Evolutionary conservation across 2,113 vertebrate genomes (phyloP).

Genomic region (Coptodon rendalli): DNA sequence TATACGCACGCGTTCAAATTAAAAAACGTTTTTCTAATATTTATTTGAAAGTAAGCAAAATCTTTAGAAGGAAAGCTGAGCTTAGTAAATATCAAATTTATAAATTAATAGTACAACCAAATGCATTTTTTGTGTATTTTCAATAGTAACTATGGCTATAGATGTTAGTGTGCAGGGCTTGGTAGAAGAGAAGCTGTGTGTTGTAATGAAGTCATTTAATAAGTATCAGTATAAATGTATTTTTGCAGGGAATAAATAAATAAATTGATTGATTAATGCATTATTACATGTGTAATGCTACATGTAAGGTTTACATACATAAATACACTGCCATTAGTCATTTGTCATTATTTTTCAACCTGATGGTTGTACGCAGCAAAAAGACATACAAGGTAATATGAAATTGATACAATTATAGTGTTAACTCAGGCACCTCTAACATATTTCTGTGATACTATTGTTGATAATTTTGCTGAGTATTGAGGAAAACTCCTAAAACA

Average conservation of each 20-base stretch:
- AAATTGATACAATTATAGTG: not conserved
- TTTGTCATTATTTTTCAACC: not conserved
- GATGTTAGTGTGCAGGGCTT: not conserved
- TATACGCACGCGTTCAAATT: not conserved
- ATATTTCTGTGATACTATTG: not conserved
- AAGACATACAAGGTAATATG: not conserved
- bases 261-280: fast-evolving
- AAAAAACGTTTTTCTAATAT: not conserved
- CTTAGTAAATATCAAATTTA: not conserved
- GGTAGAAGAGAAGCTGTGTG: not conserved
- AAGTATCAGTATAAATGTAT: not conserved
- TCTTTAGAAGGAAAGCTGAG: not conserved
- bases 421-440: not conserved
- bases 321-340: not conserved
- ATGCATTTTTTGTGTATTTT: not conserved
- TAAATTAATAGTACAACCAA: not conserved
- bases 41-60: not conserved
- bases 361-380: not conserved
- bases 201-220: not conserved
- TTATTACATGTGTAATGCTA: fast-evolving
- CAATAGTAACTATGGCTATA: not conserved
- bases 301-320: not conserved
- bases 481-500: not conserved
- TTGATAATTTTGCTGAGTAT: not conserved
- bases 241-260: not conserved